These are phyloP conservation scores for Microctonus aethiopoides DNA, from an alignment of 2,888 invertebrate genomes.

Conservation along the genomic window DNA sequence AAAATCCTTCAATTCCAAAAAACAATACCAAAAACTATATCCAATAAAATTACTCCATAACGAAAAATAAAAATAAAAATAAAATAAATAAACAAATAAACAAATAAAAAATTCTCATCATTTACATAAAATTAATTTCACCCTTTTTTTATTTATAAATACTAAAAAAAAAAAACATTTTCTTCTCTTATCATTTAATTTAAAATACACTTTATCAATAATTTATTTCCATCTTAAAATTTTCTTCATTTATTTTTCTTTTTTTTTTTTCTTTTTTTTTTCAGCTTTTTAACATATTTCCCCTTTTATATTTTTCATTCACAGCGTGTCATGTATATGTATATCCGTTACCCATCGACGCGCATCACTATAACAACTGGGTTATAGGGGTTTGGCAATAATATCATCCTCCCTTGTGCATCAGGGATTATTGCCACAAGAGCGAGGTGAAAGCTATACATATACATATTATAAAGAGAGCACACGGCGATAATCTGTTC, in stretches of 20 bases:
- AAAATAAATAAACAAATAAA: too few species aligned
- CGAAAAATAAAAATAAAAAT: too few species aligned
- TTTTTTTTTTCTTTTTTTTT: neutral
- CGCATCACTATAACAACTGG: conserved; percentile 36
- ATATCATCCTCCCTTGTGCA: conserved; percentile 13
- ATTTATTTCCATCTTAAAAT: neutral
- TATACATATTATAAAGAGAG: conserved; percentile 21
- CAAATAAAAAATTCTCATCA: neutral
- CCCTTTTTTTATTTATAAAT: neutral
- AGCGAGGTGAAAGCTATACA: conserved; percentile 42
- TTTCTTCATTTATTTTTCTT: conserved; percentile 13
- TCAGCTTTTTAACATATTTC: neutral
- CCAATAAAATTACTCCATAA: too few species aligned
- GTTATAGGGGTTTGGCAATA: conserved; percentile 30
- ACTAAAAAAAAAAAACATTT: neutral
- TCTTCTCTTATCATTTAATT: neutral
- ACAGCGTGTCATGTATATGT: conserved; percentile 31
- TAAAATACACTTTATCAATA: neutral
- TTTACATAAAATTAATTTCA: neutral
- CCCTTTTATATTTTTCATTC: neutral
- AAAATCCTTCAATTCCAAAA: neutral
- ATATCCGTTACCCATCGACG: conserved; percentile 46
- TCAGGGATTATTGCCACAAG: conserved; percentile 22
- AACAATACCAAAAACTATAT: neutral
- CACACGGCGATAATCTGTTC: conserved; percentile 56